A percentile compares a stretch with the other conserved stretches of the same genome.
Conservation (phyloP, 2,113 vertebrate genomes). For the Xiphorhynchus elegans region DNA sequence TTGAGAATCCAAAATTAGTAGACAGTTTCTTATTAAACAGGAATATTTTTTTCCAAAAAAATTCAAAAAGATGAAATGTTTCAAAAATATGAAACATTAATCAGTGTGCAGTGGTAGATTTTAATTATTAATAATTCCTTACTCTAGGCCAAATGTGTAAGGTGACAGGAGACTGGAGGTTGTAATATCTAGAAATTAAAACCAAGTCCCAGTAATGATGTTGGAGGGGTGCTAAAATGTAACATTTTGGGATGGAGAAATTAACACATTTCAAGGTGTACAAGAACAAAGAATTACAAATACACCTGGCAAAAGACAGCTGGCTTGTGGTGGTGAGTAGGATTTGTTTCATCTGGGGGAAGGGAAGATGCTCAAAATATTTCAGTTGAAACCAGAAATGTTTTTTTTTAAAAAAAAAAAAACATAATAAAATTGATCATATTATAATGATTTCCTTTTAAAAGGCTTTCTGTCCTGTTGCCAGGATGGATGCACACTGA, state of each 20-base stretch:
- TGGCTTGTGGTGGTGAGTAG: not conserved
- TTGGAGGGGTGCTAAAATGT: not conserved
- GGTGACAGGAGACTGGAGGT: not conserved
- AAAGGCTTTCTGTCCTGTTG: slow-evolving; percentile 56
- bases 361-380: slow-evolving; percentile 6
- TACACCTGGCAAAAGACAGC: not conserved
- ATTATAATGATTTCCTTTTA: slow-evolving; percentile 50
- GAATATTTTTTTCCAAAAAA: not conserved
- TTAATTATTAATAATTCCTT: slow-evolving; percentile 16
- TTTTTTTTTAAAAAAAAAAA: slow-evolving; percentile 58
- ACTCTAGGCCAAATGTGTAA: not conserved
- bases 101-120: not conserved
- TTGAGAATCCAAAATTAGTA: not conserved
- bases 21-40: not conserved
- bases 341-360: not conserved
- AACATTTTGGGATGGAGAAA: not conserved
- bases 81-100: not conserved
- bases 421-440: slow-evolving; percentile 29
- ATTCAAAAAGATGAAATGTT: not conserved
- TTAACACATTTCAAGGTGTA: not conserved
- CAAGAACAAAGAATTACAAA: not conserved
- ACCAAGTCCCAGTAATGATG: not conserved
- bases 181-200: not conserved
- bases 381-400: slow-evolving; percentile 8
- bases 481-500: not conserved